Base-by-base conservation (phyloP, 2,113 vertebrate genomes). In the Spea bombifrons region DNA sequence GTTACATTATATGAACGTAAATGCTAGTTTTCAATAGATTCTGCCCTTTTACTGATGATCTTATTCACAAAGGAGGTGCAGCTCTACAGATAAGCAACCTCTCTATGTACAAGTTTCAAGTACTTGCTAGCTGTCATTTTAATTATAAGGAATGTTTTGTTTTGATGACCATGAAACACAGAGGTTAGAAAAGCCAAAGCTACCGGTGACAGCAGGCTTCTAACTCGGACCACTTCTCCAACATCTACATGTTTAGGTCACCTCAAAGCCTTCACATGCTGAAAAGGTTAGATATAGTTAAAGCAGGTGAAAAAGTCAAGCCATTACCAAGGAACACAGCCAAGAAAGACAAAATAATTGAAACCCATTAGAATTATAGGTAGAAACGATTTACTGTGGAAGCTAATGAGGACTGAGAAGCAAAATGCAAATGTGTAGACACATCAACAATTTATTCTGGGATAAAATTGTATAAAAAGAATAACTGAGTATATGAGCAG, bases 271-370 rank as follows among this genome's bases (percentile, higher is more conserved):
- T 66, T 15, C 71, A 15, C 81, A 84, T 84, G 81, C 63, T 77
- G 76, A 71, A 82, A 73, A 66, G 71, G 75, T 80, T 74, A 57
- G 65, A 77, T 83, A 66, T 83, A 73, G 66, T 81, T 66, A 3
- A 80, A 57, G 63, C 52, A 17, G 66, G 66, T 12, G 43, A 8
- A 68, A 67, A 84, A 83, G 77, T 73, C 78, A 69, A 80, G 81
- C 75, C 83, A 87, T 82, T 67, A 66, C 64, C 68, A 71, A 83
- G 84, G 81, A 86, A 71, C 47, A 77, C 52, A 87, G 86, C 84
- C 83, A 87, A 75, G 66, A 64, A 82, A 81, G 85, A 85, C 85
- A 84, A 81, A 87, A 86, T 83, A 84, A 82, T 90, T 86, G 87
- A 82, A 80, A 47, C 12, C 86, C 86, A 89, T 89, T 83, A 84